phyloP scores from a whole-genome alignment of 2,113 vertebrate species.

The Cheilinus undulatus region DNA sequence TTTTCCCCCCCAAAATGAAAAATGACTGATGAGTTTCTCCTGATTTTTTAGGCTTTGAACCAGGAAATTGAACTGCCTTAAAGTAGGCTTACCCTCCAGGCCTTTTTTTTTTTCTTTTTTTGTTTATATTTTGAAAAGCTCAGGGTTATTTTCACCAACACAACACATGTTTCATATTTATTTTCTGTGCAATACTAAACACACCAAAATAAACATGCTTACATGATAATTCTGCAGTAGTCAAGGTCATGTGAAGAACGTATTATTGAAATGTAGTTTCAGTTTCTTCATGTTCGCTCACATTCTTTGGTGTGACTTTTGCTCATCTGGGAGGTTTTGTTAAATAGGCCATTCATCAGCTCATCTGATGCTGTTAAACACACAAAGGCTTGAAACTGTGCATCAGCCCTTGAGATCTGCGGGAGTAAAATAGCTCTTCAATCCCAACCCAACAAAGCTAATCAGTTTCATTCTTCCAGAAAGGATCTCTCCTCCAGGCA shows the following conservation, averaged over 20 bases:
- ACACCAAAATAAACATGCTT: neutral
- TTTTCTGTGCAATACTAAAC: no score
- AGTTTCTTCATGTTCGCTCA: conserved; percentile 10
- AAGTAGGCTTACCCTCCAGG: no score
- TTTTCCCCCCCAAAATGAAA: no score
- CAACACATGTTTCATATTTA: no score
- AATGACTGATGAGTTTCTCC: no score
- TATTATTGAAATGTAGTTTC: neutral
- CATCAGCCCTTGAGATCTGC: conserved; percentile 31
- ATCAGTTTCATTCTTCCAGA: conserved; percentile 59
- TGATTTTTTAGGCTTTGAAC: no score
- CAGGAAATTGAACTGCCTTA: no score
- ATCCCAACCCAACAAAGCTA: conserved; percentile 28
- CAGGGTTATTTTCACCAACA: no score
- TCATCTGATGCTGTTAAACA: conserved; percentile 51
- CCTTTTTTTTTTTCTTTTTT: no score
- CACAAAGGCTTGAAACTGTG: conserved; percentile 53
- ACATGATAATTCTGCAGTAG: neutral
- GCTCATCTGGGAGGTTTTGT: conserved; percentile 45
- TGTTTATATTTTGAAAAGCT: no score
- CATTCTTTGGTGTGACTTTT: conserved; percentile 36
- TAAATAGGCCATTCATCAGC: conserved; percentile 58
- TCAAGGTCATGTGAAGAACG: conserved; percentile 38
- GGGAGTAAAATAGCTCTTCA: conserved; percentile 50
- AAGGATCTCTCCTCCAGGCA: conserved; percentile 34